Evolutionary conservation across 2,888 invertebrate species (phyloP).

Genomic region (Julus scanicus): DNA sequence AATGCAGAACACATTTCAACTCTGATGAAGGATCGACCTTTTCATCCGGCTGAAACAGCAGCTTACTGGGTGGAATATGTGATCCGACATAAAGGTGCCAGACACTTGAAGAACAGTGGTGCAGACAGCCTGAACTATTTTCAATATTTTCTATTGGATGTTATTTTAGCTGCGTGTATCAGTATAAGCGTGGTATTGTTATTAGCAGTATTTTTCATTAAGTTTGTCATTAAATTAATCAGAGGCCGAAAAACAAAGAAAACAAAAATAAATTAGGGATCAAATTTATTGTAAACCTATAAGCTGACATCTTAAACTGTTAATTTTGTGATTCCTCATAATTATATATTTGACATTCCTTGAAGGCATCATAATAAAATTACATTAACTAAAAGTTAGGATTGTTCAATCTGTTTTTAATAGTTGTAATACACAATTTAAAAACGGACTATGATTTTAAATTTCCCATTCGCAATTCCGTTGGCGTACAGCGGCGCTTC

Average conservation of each 20-base stretch:
- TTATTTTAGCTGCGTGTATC: neutral
- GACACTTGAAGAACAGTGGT: neutral
- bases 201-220: neutral
- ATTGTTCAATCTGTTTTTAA: too few species aligned
- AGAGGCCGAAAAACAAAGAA: neutral
- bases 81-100: neutral
- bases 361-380: too few species aligned
- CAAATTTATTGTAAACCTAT: neutral
- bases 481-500: neutral
- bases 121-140: neutral
- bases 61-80: conserved; percentile 16
- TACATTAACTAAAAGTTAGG: too few species aligned
- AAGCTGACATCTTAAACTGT: neutral
- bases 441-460: neutral
- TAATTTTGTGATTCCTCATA: neutral
- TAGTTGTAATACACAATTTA: too few species aligned
- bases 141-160: conserved; percentile 24
- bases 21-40: conserved; percentile 18
- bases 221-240: neutral
- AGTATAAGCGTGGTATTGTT: neutral
- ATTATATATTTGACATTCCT: too few species aligned
- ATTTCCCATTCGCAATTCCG: neutral
- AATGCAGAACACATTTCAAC: neutral
- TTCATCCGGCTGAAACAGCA: neutral
- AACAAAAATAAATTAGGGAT: neutral